Evolutionary conservation across 2,113 vertebrate species (phyloP).

Genomic region (Sceloporus tristichus): DNA sequence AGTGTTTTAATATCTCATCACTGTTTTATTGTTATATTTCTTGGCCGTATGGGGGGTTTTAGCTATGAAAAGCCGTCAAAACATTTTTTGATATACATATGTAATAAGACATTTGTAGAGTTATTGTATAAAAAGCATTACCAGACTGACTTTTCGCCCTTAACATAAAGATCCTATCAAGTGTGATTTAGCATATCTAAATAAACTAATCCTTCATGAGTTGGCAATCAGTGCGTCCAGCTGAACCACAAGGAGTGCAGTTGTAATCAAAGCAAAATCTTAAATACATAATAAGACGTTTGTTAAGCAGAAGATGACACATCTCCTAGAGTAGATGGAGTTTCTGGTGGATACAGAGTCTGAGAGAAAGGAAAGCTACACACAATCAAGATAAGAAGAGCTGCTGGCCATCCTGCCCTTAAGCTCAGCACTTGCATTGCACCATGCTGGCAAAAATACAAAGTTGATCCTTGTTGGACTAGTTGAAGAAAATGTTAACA

Average conservation of each 20-base stretch:
- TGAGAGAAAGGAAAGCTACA: neutral
- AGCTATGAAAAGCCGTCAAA: neutral
- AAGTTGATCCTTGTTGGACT: neutral
- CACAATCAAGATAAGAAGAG: neutral
- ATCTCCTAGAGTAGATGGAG: neutral
- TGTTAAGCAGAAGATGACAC: neutral
- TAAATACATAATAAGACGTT: too few species aligned
- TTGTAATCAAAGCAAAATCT: too few species aligned
- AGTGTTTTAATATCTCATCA: neutral
- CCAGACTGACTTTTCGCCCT: neutral
- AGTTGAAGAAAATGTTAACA: slow-evolving; percentile 7
- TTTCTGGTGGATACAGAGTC: neutral
- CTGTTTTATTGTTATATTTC: neutral
- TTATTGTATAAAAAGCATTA: neutral
- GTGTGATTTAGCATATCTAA: neutral
- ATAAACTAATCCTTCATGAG: neutral
- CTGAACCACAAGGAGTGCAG: neutral
- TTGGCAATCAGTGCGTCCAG: neutral
- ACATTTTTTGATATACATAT: neutral
- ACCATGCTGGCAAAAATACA: neutral
- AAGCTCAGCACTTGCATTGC: neutral
- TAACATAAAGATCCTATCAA: neutral
- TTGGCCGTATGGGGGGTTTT: neutral
- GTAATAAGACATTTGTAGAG: neutral
- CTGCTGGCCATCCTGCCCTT: neutral